These are phyloP conservation scores for Microctonus brassicae DNA, from an alignment of 2,888 invertebrate genomes.

Conservation along the genomic window DNA sequence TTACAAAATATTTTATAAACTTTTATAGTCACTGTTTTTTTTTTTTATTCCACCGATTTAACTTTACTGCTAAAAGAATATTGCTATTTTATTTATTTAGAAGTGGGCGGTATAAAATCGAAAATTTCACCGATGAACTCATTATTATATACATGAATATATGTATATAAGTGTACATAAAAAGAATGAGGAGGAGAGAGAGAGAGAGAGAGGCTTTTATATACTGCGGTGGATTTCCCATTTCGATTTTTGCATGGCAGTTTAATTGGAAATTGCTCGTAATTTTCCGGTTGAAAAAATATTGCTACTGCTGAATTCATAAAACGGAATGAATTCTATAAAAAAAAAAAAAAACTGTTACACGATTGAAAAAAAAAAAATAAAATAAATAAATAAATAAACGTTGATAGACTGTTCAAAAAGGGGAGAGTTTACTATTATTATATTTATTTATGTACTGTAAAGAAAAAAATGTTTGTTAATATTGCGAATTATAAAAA, in stretches of 20 bases:
- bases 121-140: neutral
- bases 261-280: constrained; percentile 21
- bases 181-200: neutral
- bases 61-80: no score
- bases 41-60: no score
- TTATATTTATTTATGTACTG: no score
- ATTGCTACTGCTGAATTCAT: constrained; percentile 8
- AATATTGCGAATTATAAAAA: no score
- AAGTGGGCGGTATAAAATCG: neutral
- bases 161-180: neutral
- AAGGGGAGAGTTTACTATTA: no score
- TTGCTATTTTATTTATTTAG: no score
- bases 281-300: constrained; percentile 34
- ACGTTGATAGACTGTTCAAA: neutral
- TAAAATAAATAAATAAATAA: neutral
- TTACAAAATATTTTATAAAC: no score
- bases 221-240: neutral
- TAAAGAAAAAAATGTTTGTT: no score
- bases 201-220: neutral
- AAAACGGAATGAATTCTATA: constrained; percentile 10
- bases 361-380: neutral
- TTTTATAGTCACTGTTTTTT: no score
- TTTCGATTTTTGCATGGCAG: constrained; percentile 8
- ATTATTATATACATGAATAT: neutral
- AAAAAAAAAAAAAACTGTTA: neutral